Conservation (phyloP, 2,113 vertebrate genomes). For the Natator depressus region DNA sequence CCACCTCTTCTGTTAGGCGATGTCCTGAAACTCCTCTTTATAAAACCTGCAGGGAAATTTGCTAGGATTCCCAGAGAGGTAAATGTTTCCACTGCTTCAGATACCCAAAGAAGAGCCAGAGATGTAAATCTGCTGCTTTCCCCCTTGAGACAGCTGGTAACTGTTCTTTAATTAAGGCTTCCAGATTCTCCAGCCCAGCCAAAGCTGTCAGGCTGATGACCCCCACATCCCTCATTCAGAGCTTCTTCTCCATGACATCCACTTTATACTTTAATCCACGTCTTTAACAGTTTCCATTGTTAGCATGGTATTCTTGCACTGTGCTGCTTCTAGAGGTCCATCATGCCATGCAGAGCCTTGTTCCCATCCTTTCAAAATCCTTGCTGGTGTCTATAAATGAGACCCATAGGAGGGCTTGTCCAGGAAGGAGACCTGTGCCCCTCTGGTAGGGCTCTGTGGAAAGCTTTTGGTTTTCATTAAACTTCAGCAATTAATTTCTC, state of each 20-base stretch:
- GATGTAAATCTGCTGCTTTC: neutral
- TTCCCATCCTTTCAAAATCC: neutral
- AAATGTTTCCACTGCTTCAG: neutral
- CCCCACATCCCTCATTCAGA: neutral
- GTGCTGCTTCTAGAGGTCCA: neutral
- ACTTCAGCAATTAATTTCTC: neutral
- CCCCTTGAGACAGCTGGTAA: neutral
- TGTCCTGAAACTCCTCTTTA: neutral
- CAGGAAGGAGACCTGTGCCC: neutral
- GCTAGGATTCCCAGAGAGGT: neutral
- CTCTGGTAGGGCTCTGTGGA: neutral
- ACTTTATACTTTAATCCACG: neutral
- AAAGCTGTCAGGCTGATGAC: neutral
- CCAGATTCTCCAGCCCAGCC: neutral
- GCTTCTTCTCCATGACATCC: neutral
- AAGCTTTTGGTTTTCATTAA: neutral
- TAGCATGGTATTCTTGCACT: neutral
- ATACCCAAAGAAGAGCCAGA: neutral
- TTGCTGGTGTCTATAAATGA: neutral
- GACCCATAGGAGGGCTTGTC: neutral
- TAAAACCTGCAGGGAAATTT: neutral
- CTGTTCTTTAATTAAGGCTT: neutral
- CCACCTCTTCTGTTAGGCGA: neutral
- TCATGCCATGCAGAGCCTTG: accelerated
- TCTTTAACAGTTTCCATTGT: accelerated